A percentile compares a stretch with the other conserved stretches of the same genome.
Evolutionary conservation across 1,140 invertebrate genomes (phyloP).

Genomic region (Goniozus legneri): DNA sequence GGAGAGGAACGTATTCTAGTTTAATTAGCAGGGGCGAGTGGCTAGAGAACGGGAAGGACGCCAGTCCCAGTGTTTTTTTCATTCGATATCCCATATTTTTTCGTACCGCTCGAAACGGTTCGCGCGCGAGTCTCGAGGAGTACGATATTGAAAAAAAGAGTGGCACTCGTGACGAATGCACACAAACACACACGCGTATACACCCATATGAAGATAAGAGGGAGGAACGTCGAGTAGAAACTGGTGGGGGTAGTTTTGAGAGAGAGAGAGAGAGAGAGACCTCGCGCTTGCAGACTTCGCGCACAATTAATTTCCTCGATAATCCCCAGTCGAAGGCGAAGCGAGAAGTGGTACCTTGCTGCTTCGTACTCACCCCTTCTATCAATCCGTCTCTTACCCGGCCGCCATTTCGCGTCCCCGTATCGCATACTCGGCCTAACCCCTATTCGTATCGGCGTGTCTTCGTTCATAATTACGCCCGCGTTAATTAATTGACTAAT

Average conservation of each 20-base stretch:
- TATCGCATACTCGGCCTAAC: constrained; percentile 13
- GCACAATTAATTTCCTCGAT: constrained; percentile 55
- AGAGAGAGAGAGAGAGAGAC: constrained; percentile 3
- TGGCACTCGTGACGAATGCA: constrained; percentile 25
- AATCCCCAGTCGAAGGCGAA: constrained; percentile 44
- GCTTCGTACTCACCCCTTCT: constrained; percentile 17
- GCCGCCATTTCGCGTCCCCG: neutral
- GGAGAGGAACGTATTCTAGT: too few relatives aligned
- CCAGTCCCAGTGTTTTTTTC: too few relatives aligned
- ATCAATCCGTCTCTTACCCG: neutral
- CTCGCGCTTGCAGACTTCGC: constrained; percentile 41
- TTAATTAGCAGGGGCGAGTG: too few relatives aligned
- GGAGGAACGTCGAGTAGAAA: constrained; percentile 10
- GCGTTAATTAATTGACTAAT: constrained; percentile 55
- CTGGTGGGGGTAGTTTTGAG: neutral
- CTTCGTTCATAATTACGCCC: constrained; percentile 52
- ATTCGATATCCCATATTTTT: neutral
- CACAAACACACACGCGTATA: too few relatives aligned
- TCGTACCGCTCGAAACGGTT: too few relatives aligned
- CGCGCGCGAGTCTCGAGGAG: neutral
- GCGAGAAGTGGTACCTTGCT: constrained; percentile 23
- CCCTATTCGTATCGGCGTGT: constrained; percentile 19
- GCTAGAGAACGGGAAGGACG: too few relatives aligned
- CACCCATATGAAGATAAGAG: constrained; percentile 1
- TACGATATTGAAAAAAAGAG: constrained; percentile 29